Evolutionary conservation across 2,888 invertebrate genomes (phyloP).

Genomic region (Sminthurinus aureus): DNA sequence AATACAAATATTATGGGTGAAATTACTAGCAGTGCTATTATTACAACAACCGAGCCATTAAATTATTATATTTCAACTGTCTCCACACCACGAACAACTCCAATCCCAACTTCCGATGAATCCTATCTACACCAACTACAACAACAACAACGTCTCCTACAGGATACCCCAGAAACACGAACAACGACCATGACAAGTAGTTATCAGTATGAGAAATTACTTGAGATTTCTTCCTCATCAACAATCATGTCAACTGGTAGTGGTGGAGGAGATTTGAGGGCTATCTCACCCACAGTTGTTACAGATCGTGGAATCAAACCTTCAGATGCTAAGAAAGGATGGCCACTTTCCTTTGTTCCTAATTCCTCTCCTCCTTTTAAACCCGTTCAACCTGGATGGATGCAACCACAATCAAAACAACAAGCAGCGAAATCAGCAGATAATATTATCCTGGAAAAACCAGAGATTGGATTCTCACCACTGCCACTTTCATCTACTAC

Average conservation of each 20-base stretch:
- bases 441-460: constrained; percentile 65
- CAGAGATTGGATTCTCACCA: constrained; percentile 72
- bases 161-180: not conserved
- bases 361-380: constrained; percentile 17
- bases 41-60: constrained; percentile 20
- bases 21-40: constrained; percentile 62
- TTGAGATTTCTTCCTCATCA: not conserved
- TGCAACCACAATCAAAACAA: constrained; percentile 1
- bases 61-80: constrained; percentile 53
- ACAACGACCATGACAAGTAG: constrained; percentile 7
- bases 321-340: constrained; percentile 66
- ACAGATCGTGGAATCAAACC: constrained; percentile 65
- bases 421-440: not conserved
- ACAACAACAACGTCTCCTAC: not conserved
- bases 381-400: constrained; percentile 32
- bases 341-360: constrained; percentile 63
- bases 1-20: not conserved
- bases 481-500: constrained; percentile 62
- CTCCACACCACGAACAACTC: constrained; percentile 53
- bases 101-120: constrained; percentile 36
- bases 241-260: too few species aligned
- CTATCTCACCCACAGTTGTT: constrained; percentile 60
- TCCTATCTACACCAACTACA: not conserved
- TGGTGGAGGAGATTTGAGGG: not conserved
- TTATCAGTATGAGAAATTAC: constrained; percentile 10